These are phyloP conservation scores for Lobophora halterata DNA, from an alignment of 2,888 invertebrate species.

Conservation along the genomic window DNA sequence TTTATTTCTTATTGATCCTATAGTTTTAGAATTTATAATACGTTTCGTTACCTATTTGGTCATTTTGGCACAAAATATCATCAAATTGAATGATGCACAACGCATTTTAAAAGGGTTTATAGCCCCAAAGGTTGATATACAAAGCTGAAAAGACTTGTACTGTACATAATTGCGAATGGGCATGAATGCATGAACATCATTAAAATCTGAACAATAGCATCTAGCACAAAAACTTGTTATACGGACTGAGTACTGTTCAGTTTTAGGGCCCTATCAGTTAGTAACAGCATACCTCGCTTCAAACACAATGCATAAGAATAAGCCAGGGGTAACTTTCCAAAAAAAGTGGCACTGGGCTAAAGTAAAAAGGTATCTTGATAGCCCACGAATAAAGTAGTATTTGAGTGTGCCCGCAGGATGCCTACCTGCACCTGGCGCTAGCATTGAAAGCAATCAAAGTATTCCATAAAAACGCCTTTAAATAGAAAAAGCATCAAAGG, in stretches of 20 bases:
- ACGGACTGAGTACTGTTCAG: conserved; percentile 27
- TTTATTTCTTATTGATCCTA: too few relatives aligned
- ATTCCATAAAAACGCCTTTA: conserved; percentile 66
- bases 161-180: conserved; percentile 11
- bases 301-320: conserved; percentile 28
- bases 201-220: conserved; percentile 8
- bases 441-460: conserved; percentile 62
- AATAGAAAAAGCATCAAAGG: conserved; percentile 69
- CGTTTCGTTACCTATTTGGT: background rate
- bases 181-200: too few relatives aligned
- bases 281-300: conserved; percentile 28
- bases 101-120: conserved; percentile 16
- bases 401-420: conserved; percentile 43
- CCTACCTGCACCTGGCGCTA: conserved; percentile 73
- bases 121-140: conserved; percentile 11
- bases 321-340: conserved; percentile 36
- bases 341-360: conserved; percentile 40
- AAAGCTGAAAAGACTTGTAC: conserved; percentile 10
- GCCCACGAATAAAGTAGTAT: conserved; percentile 56
- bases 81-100: conserved; percentile 28
- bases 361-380: conserved; percentile 50
- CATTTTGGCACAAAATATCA: background rate
- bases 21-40: conserved; percentile 1
- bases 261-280: conserved; percentile 28
- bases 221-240: conserved; percentile 20